phyloP scores from a whole-genome alignment of 1,140 invertebrate species.

The Drosophila lacertosa region DNA sequence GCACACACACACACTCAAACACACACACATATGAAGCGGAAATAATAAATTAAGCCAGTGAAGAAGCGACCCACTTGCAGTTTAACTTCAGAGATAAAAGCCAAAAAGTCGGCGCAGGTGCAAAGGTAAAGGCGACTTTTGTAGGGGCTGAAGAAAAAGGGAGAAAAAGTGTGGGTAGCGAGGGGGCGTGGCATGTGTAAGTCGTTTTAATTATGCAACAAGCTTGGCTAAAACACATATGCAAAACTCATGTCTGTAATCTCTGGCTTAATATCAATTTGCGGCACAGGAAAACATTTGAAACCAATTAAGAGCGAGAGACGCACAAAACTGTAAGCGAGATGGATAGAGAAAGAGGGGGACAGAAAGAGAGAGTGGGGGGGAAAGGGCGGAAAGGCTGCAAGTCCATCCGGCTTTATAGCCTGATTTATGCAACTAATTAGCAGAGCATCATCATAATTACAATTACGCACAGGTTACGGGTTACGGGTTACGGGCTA shows the following conservation, averaged over 20 bases:
- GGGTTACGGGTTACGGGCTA: too few species aligned
- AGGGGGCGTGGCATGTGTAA: slow-evolving; percentile 39
- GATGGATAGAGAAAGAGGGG: not conserved
- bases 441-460: slow-evolving; percentile 52
- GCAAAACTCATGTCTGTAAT: slow-evolving; percentile 67
- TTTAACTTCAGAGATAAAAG: slow-evolving; percentile 16
- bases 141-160: too few species aligned
- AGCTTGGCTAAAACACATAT: slow-evolving; percentile 53
- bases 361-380: not conserved
- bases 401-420: slow-evolving; percentile 56
- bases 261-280: slow-evolving; percentile 39
- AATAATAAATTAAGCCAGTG: slow-evolving; percentile 76
- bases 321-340: too few species aligned
- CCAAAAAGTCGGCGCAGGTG: slow-evolving; percentile 48
- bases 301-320: slow-evolving; percentile 65
- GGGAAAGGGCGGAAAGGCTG: not conserved
- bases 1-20: slow-evolving; percentile 13
- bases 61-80: slow-evolving; percentile 43
- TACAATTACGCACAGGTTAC: slow-evolving; percentile 15
- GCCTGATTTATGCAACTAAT: slow-evolving; percentile 78
- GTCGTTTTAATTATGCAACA: slow-evolving; percentile 64
- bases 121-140: slow-evolving; percentile 35
- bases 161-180: too few species aligned
- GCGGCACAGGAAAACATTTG: slow-evolving; percentile 55
- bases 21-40: slow-evolving; percentile 62